Evolutionary conservation across 2,113 vertebrate species (phyloP).

Genomic region (Gila orcuttii): DNA sequence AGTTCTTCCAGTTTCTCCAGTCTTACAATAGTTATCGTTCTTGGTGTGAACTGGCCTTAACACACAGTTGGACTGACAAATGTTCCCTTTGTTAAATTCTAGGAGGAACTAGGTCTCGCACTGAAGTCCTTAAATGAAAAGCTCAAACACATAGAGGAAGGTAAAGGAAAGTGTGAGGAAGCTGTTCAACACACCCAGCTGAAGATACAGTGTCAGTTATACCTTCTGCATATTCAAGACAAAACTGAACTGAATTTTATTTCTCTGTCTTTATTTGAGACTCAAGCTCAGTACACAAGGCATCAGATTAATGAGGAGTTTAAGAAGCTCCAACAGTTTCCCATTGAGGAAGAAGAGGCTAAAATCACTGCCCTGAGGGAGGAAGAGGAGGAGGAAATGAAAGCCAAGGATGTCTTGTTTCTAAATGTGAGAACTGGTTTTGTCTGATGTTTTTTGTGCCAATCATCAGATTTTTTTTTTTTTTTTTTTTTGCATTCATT

Average conservation of each 20-base stretch:
- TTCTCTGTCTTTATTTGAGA: background rate
- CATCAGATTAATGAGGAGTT: background rate
- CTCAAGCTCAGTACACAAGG: constrained; percentile 2
- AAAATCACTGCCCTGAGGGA: constrained; percentile 7
- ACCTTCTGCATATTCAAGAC: background rate
- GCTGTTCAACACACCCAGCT: constrained; percentile 27
- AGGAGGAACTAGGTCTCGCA: constrained; percentile 17
- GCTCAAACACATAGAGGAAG: background rate
- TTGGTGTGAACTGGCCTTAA: too few relatives aligned
- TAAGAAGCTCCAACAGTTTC: background rate
- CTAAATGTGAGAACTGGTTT: background rate
- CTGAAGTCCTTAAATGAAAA: constrained; percentile 29
- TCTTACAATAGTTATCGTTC: too few relatives aligned
- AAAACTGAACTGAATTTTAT: background rate
- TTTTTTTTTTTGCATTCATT: too few relatives aligned
- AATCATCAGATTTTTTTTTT: too few relatives aligned
- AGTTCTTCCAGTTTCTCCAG: too few relatives aligned
- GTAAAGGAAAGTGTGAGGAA: constrained; percentile 19
- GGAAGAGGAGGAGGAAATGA: constrained; percentile 34
- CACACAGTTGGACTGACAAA: too few relatives aligned
- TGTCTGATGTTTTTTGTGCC: too few relatives aligned
- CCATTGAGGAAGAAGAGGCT: constrained; percentile 24
- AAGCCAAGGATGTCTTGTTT: constrained; percentile 1
- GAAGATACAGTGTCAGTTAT: background rate
- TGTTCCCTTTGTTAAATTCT: background rate